Evolutionary conservation across 2,888 invertebrate species (phyloP), one percentile per base, ranked within the genome.

Genomic region (Hybos culiciformis): DNA sequence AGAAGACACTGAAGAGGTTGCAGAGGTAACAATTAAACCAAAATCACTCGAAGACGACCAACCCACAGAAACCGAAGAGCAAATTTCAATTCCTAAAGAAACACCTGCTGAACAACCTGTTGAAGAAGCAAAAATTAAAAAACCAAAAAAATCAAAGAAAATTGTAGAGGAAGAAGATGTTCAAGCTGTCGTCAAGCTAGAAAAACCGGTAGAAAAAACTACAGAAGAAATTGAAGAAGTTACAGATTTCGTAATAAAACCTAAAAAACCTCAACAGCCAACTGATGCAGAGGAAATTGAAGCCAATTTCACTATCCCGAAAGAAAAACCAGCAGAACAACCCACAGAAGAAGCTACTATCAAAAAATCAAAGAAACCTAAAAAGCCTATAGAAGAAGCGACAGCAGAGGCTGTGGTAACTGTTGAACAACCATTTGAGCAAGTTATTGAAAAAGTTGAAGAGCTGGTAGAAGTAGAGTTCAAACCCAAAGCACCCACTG

Each of bases 141-240:
- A n/a, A n/a, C n/a, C n/a, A n/a, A n/a, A n/a, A n/a, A n/a, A n/a
- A n/a, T n/a, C n/a, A n/a, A n/a, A n/a, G n/a, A n/a, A 37, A 37
- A 17, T 14, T 8, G 9, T 20, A 3, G 37, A 37, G 31, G 24
- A 29, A 15, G 56, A 60, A 33, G 51, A 57, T 51, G 32, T 54
- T 49, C 34, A 54, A 54, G 34, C 58, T 53, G 47, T 59, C 56
- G 47, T 60, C 55, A 34, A 42, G 12, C 60, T 60, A 12, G 60
- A 60, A 41, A 61, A 64, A 36, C 55, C 59, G 43, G 58, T 61
- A 0, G 63, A 64, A 50, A 55, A 56, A 23, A 15, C 32, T 1
- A 33, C 29, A 3, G 42, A 45, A 20, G 47, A 54, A 41, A 40
- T 50, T 4, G 47, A 49, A 5, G 57, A 58, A 32, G 58, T 61